Conservation (phyloP, 2,113 vertebrate genomes). For the Dolichotis patagonum region DNA sequence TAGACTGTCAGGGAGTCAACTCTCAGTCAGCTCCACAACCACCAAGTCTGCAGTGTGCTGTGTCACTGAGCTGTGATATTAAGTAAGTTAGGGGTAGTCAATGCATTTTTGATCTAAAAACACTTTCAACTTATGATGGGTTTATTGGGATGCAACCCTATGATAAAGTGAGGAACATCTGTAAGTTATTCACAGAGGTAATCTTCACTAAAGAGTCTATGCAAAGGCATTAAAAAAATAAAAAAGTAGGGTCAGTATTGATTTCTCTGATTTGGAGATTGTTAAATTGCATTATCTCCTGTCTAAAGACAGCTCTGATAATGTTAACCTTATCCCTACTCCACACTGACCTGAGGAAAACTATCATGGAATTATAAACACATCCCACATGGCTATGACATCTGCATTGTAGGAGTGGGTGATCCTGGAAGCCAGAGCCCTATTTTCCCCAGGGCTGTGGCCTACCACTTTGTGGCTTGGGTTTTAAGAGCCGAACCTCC, state of each 20-base stretch:
- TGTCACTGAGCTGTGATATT: not conserved
- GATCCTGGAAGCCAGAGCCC: no score
- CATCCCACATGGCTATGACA: rapidly evolving
- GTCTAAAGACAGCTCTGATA: not conserved
- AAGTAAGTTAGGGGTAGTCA: not conserved
- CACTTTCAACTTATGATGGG: not conserved
- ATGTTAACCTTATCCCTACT: not conserved
- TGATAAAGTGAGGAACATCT: not conserved
- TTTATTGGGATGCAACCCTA: not conserved
- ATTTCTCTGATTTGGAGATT: not conserved
- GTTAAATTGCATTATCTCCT: not conserved
- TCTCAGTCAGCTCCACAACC: no score
- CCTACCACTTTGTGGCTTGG: rapidly evolving
- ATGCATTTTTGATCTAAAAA: not conserved
- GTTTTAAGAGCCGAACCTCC: no score
- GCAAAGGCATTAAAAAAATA: not conserved
- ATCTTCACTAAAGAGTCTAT: not conserved
- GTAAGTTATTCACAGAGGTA: no score
- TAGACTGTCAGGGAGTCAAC: no score
- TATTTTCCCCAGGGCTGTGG: no score
- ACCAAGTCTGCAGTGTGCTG: not conserved
- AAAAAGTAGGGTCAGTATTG: not conserved
- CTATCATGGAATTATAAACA: rapidly evolving
- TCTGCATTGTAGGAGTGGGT: rapidly evolving
- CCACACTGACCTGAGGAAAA: rapidly evolving